Percentiles rank a stretch among this genome's conserved stretches.
Conservation (phyloP, 2,888 invertebrate genomes). For the Rotaria socialis region DNA sequence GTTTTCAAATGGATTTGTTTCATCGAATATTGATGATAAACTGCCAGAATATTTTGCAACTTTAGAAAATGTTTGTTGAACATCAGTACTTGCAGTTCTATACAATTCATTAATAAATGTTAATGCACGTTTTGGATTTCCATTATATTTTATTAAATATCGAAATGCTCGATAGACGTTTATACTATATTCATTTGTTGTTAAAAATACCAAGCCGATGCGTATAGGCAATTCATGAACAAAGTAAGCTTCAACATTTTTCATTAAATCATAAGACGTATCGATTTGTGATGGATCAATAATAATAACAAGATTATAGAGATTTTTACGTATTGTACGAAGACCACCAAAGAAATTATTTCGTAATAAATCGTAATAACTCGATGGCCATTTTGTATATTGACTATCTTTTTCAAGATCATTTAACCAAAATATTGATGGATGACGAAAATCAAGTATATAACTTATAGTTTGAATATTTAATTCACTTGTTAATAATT, state of each 20-base stretch:
- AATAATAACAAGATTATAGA: conserved; percentile 69
- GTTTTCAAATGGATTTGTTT: conserved; percentile 80
- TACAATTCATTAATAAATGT: conserved; percentile 77
- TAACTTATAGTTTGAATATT: conserved; percentile 41
- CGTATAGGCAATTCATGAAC: conserved; percentile 77
- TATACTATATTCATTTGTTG: conserved; percentile 67
- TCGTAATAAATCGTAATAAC: conserved; percentile 58
- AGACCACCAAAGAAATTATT: conserved; percentile 98
- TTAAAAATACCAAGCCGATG: conserved; percentile 72
- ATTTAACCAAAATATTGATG: conserved; percentile 74
- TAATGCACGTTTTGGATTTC: conserved; percentile 70
- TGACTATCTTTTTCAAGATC: conserved; percentile 84
- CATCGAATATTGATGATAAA: conserved; percentile 74
- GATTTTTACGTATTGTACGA: conserved; percentile 65
- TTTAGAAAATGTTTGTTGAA: conserved; percentile 34
- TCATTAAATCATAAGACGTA: conserved; percentile 70
- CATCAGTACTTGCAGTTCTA: not conserved
- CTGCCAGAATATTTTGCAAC: conserved; percentile 55
- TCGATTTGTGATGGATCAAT: conserved; percentile 74
- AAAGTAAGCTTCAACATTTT: conserved; percentile 81
- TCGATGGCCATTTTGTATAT: conserved; percentile 77
- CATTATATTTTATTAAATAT: conserved; percentile 75
- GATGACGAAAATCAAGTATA: conserved; percentile 75
- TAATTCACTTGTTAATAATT: conserved; percentile 41
- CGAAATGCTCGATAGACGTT: conserved; percentile 83